These are phyloP conservation scores for Schizothorax lantsangensis DNA, from an alignment of 2,797 vertebrate genomes.

Conservation along the genomic window DNA sequence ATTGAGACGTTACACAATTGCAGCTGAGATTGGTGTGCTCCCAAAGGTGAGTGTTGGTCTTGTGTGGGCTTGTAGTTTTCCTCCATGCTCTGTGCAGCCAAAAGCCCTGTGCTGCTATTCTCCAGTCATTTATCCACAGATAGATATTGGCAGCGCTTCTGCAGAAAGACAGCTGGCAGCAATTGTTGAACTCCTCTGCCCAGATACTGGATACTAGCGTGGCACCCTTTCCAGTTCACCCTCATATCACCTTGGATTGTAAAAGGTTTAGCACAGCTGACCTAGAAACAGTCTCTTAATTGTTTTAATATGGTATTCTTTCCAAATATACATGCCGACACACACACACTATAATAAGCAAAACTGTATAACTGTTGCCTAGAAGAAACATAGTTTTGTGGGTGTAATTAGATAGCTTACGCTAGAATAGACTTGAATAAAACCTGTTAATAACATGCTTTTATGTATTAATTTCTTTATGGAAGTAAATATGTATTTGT, in stretches of 20 bases:
- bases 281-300: constrained; percentile 42
- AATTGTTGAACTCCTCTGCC: constrained; percentile 54
- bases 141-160: constrained; percentile 48
- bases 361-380: not conserved
- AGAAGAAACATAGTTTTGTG: not conserved
- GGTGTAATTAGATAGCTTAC: not conserved
- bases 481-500: not conserved
- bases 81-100: constrained; percentile 23
- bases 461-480: not conserved
- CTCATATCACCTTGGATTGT: constrained; percentile 45
- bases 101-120: constrained; percentile 34
- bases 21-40: constrained; percentile 37
- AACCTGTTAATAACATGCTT: not conserved
- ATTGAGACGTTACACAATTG: constrained; percentile 33
- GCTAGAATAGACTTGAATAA: not conserved
- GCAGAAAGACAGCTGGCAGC: constrained; percentile 48
- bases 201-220: constrained; percentile 53
- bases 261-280: constrained; percentile 49
- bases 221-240: constrained; percentile 46
- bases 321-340: not conserved
- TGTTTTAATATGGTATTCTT: constrained; percentile 3
- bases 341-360: not conserved
- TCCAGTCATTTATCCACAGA: constrained; percentile 58
- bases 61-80: constrained; percentile 46
- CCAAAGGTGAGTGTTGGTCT: constrained; percentile 48